Conservation (phyloP, 2,113 vertebrate genomes). For the Cyprinodon tularosa region DNA sequence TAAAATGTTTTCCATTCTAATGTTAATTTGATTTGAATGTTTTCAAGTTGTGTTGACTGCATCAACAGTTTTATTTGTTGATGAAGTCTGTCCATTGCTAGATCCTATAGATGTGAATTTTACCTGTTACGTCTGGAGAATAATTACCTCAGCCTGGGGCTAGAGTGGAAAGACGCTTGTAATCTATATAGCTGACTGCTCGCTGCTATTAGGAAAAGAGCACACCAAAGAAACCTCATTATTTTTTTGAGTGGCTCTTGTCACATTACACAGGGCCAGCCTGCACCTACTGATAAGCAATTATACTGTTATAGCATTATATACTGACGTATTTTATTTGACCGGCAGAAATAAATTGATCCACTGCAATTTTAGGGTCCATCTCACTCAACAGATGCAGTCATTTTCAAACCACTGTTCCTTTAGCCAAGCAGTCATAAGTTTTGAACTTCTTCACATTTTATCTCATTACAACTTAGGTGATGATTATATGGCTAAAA, state of each 20-base stretch:
- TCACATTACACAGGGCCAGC: constrained; percentile 23
- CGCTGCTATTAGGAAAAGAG: constrained; percentile 32
- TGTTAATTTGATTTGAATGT: background rate
- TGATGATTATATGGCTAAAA: no score
- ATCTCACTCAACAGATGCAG: background rate
- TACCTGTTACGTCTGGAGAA: constrained; percentile 9
- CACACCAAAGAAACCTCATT: constrained; percentile 38
- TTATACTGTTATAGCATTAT: background rate
- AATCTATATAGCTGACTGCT: constrained; percentile 14
- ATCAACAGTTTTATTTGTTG: background rate
- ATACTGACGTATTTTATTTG: constrained; percentile 30
- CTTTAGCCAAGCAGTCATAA: background rate
- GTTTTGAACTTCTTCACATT: background rate
- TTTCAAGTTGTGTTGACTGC: no score
- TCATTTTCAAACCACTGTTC: background rate
- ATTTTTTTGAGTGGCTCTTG: constrained; percentile 35
- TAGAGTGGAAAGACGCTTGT: constrained; percentile 5
- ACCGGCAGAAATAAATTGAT: background rate
- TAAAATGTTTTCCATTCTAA: background rate
- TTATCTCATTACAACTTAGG: background rate
- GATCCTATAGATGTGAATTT: background rate
- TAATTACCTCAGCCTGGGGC: constrained; percentile 18
- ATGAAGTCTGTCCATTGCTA: background rate
- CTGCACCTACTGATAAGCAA: background rate
- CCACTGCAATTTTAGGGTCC: background rate